These are phyloP conservation scores for Mesoligia furuncula DNA, from an alignment of 2,888 invertebrate species.

Conservation along the genomic window DNA sequence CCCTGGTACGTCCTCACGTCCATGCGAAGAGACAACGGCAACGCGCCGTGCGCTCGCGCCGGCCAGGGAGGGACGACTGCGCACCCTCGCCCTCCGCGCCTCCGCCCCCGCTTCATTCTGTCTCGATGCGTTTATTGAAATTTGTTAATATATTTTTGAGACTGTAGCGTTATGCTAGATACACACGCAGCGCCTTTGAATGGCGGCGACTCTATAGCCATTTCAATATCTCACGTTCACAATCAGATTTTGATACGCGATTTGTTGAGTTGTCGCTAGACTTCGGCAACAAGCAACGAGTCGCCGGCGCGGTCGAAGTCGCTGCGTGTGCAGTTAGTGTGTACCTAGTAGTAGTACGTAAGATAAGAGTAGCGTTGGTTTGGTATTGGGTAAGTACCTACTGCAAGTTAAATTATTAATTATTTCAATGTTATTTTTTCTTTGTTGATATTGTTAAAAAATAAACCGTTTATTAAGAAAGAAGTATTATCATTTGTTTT, in stretches of 20 bases:
- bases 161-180: constrained; percentile 28
- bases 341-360: constrained; percentile 10
- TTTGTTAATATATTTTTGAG: constrained; percentile 17
- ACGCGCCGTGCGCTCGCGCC: not conserved
- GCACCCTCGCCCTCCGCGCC: too few relatives aligned
- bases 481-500: constrained; percentile 9
- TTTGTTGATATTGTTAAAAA: constrained; percentile 60
- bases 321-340: not conserved
- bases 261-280: too few relatives aligned
- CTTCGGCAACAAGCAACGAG: not conserved
- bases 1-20: not conserved
- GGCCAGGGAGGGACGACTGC: too few relatives aligned
- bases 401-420: constrained; percentile 42
- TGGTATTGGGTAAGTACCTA: constrained; percentile 43
- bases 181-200: constrained; percentile 7
- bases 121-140: constrained; percentile 8
- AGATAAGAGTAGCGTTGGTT: constrained; percentile 39
- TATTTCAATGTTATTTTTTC: constrained; percentile 58
- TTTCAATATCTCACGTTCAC: not conserved
- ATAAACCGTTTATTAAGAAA: constrained; percentile 33
- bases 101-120: too few relatives aligned
- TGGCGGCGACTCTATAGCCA: not conserved
- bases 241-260: too few relatives aligned
- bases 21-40: not conserved
- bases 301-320: not conserved